phyloP scores from a whole-genome alignment of 2,888 invertebrate genomes.

The Heterodera filipjevi region DNA sequence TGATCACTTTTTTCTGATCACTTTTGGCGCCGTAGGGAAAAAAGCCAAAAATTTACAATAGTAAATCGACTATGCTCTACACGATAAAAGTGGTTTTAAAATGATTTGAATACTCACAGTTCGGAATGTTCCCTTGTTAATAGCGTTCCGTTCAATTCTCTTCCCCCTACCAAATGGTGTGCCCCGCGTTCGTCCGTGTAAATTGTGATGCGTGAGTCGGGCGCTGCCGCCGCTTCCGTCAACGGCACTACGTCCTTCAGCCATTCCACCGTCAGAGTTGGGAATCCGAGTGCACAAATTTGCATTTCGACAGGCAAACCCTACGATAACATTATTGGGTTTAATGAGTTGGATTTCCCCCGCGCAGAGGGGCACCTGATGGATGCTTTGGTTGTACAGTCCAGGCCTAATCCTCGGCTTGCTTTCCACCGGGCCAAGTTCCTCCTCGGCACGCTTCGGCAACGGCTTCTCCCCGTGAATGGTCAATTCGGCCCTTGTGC shows the following conservation, averaged over 20 bases:
- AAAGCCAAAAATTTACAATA: too few relatives aligned
- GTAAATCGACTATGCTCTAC: too few relatives aligned
- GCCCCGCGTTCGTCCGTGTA: conserved; percentile 64
- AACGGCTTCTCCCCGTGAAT: conserved; percentile 53
- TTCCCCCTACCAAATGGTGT: conserved; percentile 53
- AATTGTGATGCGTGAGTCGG: conserved; percentile 55
- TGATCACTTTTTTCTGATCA: too few relatives aligned
- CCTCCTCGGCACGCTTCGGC: conserved; percentile 21
- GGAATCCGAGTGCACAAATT: conserved; percentile 66
- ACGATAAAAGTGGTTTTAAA: too few relatives aligned
- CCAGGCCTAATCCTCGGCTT: conserved; percentile 64
- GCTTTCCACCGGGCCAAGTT: conserved; percentile 53
- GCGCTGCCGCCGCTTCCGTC: conserved; percentile 47
- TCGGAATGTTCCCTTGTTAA: too few relatives aligned
- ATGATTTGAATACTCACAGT: too few relatives aligned
- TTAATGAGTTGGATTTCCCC: too few relatives aligned
- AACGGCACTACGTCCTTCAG: conserved; percentile 62
- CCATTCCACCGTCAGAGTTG: conserved; percentile 67
- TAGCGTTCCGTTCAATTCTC: too few relatives aligned
- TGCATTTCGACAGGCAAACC: conserved; percentile 65
- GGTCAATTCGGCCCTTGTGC: conserved; percentile 64
- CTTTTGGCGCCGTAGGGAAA: too few relatives aligned
- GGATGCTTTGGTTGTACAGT: conserved; percentile 62
- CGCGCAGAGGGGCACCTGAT: conserved; percentile 41
- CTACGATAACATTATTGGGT: conserved; percentile 8